phyloP scores from a whole-genome alignment of 2,797 vertebrate genomes.

The Alca torda region DNA sequence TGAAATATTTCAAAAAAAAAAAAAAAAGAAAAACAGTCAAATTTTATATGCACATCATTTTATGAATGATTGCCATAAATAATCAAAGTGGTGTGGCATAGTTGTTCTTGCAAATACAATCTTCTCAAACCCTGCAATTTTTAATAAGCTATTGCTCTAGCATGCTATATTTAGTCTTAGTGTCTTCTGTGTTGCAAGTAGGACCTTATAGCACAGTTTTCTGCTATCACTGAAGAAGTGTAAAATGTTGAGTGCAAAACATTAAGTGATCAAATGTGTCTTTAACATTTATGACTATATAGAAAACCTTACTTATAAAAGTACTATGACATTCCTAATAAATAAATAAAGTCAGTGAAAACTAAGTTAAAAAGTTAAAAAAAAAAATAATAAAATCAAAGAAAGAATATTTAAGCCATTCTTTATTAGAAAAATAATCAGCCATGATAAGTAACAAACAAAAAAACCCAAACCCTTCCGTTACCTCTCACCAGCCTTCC shows the following conservation, averaged over 20 bases:
- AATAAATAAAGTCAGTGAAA: neutral
- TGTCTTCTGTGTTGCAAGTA: neutral
- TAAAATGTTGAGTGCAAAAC: neutral
- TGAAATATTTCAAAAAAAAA: neutral
- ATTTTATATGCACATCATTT: neutral
- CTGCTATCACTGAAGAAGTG: neutral
- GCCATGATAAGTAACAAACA: neutral
- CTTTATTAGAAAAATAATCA: neutral
- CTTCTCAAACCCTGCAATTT: neutral
- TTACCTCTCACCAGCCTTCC: neutral
- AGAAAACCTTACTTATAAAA: neutral
- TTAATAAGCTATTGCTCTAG: neutral
- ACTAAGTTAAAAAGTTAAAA: neutral
- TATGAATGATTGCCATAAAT: slow-evolving; percentile 8
- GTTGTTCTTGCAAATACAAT: neutral
- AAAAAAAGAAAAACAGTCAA: neutral
- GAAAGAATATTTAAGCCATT: neutral
- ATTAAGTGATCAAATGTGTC: neutral
- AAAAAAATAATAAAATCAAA: neutral
- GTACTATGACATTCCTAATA: neutral
- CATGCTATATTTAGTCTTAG: neutral
- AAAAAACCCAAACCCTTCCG: neutral
- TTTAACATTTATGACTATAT: neutral
- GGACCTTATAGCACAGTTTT: neutral
- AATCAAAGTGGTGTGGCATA: neutral